phyloP scores from a whole-genome alignment of 2,888 invertebrate genomes.

The Sinopyrophorus schimmeli region DNA sequence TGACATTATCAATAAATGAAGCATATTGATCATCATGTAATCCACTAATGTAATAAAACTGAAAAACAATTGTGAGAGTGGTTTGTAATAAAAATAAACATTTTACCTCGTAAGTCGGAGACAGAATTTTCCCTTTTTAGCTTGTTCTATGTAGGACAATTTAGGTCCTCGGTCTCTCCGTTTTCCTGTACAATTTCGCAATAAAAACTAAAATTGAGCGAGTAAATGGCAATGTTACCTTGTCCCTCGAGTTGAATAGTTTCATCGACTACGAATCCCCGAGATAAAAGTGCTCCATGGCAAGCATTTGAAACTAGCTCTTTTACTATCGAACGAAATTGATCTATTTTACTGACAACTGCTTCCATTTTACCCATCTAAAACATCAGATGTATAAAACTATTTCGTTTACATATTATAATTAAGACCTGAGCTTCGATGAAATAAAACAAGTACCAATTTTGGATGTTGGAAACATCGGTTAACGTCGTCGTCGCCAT shows the following conservation, averaged over 20 bases:
- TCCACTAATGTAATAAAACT: constrained; percentile 75
- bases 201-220: too few species aligned
- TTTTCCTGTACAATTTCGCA: constrained; percentile 33
- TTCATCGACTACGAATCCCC: constrained; percentile 81
- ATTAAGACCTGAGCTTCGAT: constrained; percentile 66
- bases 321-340: constrained; percentile 59
- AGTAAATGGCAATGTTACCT: too few species aligned
- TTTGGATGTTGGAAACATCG: constrained; percentile 58
- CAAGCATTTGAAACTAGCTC: constrained; percentile 71
- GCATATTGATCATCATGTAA: constrained; percentile 70
- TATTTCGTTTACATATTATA: not conserved
- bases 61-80: constrained; percentile 23
- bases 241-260: constrained; percentile 35
- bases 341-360: constrained; percentile 50
- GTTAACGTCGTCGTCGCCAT: constrained; percentile 67
- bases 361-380: constrained; percentile 57
- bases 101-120: constrained; percentile 74
- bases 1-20: constrained; percentile 66
- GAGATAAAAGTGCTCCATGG: constrained; percentile 70
- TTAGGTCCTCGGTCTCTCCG: constrained; percentile 59
- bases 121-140: constrained; percentile 80
- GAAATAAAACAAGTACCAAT: constrained; percentile 67
- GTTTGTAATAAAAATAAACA: not conserved
- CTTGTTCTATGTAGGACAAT: constrained; percentile 86
- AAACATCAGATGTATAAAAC: constrained; percentile 17